Percentiles rank a stretch among this genome's conserved stretches.
phyloP scores from a whole-genome alignment of 2,797 vertebrate genomes.

The Ctenochaetus hawaiiensis region DNA sequence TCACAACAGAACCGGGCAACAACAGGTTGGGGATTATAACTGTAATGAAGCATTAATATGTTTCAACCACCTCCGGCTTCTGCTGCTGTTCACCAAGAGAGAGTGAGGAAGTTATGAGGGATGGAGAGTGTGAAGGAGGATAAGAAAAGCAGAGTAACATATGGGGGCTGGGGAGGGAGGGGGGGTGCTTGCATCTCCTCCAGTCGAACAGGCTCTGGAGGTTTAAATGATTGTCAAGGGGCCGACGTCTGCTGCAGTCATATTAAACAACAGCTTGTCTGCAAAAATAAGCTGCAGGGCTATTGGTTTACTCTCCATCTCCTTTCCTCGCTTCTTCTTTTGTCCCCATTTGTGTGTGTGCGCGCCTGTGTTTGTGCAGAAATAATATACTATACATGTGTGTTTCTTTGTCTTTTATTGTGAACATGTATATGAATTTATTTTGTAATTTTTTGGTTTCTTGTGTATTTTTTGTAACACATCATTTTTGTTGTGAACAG shows the following conservation, averaged over 20 bases:
- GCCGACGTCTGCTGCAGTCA: slow-evolving; percentile 70
- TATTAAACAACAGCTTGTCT: slow-evolving; percentile 84
- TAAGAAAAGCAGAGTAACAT: too few relatives aligned
- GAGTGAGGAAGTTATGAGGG: background rate
- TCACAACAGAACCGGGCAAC: slow-evolving; percentile 18
- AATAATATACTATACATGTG: slow-evolving; percentile 15
- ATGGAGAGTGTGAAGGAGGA: background rate
- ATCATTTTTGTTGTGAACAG: slow-evolving; percentile 7
- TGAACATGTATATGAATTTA: slow-evolving; percentile 7
- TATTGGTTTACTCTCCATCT: slow-evolving; percentile 72
- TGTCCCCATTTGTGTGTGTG: slow-evolving; percentile 25
- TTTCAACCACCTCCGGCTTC: slow-evolving; percentile 37
- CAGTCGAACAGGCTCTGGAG: slow-evolving; percentile 74
- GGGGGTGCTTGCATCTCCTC: slow-evolving; percentile 58
- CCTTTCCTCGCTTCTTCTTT: slow-evolving; percentile 48
- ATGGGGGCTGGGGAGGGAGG: background rate
- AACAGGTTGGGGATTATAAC: slow-evolving; percentile 60
- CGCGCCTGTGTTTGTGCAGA: slow-evolving; percentile 12
- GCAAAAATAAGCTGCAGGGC: slow-evolving; percentile 77
- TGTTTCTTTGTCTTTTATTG: background rate
- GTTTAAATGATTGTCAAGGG: slow-evolving; percentile 74
- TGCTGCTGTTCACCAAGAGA: slow-evolving; percentile 22
- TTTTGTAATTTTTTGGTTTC: background rate
- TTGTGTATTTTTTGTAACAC: background rate
- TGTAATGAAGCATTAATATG: slow-evolving; percentile 60